Evolutionary conservation across 2,797 vertebrate genomes (phyloP), one percentile per base, ranked within the genome.

Genomic region (Acomys russatus): DNA sequence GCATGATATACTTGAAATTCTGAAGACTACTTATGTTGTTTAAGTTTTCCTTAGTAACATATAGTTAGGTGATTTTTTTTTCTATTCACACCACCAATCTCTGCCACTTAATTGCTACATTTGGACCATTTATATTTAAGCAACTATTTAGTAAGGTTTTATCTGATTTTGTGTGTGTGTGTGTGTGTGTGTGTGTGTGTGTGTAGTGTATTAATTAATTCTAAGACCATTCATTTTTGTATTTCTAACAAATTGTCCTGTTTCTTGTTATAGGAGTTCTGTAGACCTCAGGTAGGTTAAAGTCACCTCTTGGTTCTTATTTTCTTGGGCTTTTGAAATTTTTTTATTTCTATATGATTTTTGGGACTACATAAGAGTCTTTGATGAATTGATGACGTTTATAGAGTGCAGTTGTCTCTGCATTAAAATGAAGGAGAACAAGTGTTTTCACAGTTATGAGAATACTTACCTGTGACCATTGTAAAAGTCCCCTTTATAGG

Each of bases 121-220:
- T 94, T 80, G 20, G 15, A 77, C 20, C 38, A 79, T 61, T 88
- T 89, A 89, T 38, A 64, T 94, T 70, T 73, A 96, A 63, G n/a
- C 56, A 51, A 61, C 56, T 68, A 76, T 82, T 70, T 66, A 4
- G 73, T 83, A 77, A 9, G n/a, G 14, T 1, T 79, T 7, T 51
- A 17, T 71, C 10, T 73, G 44, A 9, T 59, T 38, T 3, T 56
- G 44, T 82, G 5, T 86, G 4, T 61, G 4, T 14, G 0, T 54
- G 18, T 9, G 11, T 10, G 6, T 74, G 22, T 4, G 38, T 38
- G 9, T 54, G 20, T 18, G 68, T 44, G 15, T 28, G 9, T 38
- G 56, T 88, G 3, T 30, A 73, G 61, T 7, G 25, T 74, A 73
- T 17, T 73, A 18, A 28, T 9, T 61, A 88, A 73, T 74, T 23